These are phyloP conservation scores for Venusia cambrica DNA, from an alignment of 2,888 invertebrate genomes.

Conservation along the genomic window DNA sequence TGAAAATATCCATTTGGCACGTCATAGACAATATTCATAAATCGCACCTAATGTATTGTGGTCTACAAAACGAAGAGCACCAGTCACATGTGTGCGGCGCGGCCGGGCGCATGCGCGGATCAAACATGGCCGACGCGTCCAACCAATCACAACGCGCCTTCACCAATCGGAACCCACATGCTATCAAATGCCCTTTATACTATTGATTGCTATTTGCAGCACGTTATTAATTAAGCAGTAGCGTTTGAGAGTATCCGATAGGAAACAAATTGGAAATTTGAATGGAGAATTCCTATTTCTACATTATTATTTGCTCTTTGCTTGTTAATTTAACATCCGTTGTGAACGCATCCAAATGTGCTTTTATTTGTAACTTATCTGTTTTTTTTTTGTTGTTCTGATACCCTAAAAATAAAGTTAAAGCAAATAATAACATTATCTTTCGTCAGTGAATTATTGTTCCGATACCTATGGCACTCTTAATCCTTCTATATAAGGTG, in stretches of 20 bases:
- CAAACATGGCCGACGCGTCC: constrained; percentile 68
- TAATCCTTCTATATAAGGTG: constrained; percentile 48
- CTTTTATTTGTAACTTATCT: constrained; percentile 8
- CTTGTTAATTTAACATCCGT: constrained; percentile 9
- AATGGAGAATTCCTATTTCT: too few relatives aligned
- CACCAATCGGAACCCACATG: constrained; percentile 50
- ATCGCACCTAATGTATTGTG: constrained; percentile 26
- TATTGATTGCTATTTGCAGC: constrained; percentile 65
- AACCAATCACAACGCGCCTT: constrained; percentile 58
- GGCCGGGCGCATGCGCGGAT: constrained; percentile 66
- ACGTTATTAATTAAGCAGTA: constrained; percentile 47
- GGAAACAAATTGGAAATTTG: constrained; percentile 10
- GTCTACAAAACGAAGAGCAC: constrained; percentile 37
- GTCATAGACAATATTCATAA: constrained; percentile 14
- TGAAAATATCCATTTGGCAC: constrained; percentile 8
- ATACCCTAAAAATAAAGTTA: constrained; percentile 34
- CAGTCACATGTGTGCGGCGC: constrained; percentile 58
- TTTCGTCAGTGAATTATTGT: constrained; percentile 42
- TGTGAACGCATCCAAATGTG: constrained; percentile 3
- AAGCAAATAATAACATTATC: constrained; percentile 49
- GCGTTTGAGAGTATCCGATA: constrained; percentile 16
- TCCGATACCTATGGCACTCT: constrained; percentile 46
- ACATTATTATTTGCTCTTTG: constrained; percentile 12
- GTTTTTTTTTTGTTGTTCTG: constrained; percentile 29
- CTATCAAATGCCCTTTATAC: constrained; percentile 55